Evolutionary conservation across 2,888 invertebrate species (phyloP).

Genomic region (Hydrotaea diabolus): DNA sequence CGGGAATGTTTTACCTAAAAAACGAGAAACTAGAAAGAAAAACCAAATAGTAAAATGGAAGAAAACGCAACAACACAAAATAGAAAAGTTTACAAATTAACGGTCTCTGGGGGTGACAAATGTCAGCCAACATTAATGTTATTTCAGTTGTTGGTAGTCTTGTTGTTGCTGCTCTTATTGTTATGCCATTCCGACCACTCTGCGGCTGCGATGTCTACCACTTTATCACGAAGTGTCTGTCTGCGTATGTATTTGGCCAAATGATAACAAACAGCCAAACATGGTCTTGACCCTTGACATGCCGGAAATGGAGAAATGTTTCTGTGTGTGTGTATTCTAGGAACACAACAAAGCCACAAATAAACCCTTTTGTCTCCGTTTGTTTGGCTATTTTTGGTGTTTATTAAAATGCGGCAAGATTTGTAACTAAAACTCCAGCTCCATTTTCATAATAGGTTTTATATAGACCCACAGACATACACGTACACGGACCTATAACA

Average conservation of each 20-base stretch:
- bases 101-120: conserved; percentile 62
- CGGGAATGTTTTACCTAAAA: neutral
- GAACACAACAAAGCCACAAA: conserved; percentile 40
- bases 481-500: neutral
- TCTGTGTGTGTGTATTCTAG: no score
- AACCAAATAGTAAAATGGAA: neutral
- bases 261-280: conserved; percentile 46
- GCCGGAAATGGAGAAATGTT: neutral
- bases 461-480: neutral
- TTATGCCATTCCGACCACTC: neutral
- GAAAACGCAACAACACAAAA: conserved; percentile 49
- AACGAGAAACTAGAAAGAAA: neutral
- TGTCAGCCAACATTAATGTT: conserved; percentile 63
- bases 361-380: conserved; percentile 40
- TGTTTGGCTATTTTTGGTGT: neutral
- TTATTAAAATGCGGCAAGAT: conserved; percentile 47
- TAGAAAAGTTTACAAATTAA: conserved; percentile 67
- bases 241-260: conserved; percentile 12
- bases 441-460: conserved; percentile 20
- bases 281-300: conserved; percentile 46
- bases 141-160: conserved; percentile 26
- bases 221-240: neutral
- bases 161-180: neutral
- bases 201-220: neutral
- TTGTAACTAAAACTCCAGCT: conserved; percentile 6